Evolutionary conservation across 2,113 vertebrate genomes (phyloP), one percentile per base, ranked within the genome.

Genomic region (Azemiops feae): DNA sequence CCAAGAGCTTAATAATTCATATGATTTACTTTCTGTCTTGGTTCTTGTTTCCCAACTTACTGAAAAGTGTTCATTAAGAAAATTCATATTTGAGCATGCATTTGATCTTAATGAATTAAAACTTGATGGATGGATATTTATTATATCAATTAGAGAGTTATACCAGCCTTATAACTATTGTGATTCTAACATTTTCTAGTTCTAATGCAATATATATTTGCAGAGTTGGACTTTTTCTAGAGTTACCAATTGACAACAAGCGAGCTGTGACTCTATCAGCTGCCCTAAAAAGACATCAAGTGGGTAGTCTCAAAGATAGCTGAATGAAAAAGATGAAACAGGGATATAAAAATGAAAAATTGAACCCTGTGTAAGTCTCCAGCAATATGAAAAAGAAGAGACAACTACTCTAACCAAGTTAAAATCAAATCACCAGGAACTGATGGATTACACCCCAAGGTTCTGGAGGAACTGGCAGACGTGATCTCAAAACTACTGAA

Each of bases 1-100:
- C 89, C n/a, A 95, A 53, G 90, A 57, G 14, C 27, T 96, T 93
- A 92, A 25, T 96, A 95, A 94, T 94, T 95, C 85, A 81, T 92
- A 39, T 8, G 47, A 55, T 94, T 95, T 94, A 87, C 34, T 14
- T 89, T 53, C 25, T 85, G 52, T 57, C 57, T 89, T 93, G 92
- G 25, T 69, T n/a, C 92, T 93, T 60, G 22, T 91, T 94, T 52
- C 0, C 0, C 39, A n/a, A 22, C 22, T 91, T 94, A 74, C 18
- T 74, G 30, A 74, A 20, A 0, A 54, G 54, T 89, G 93, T 91
- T 93, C 93, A 86, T 53, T 47, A 89, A 85, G 60, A 14, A 89
- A n/a, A 34, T 39, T 69, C 57, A 25, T 94, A 92, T 43, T 58
- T 8, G 88, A 90, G 58, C 16, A 43, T 0, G 0, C 45, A 57